Percentiles rank a stretch among this genome's conserved stretches.
Conservation (phyloP, 2,888 invertebrate genomes). For the Phlogophora meticulosa region DNA sequence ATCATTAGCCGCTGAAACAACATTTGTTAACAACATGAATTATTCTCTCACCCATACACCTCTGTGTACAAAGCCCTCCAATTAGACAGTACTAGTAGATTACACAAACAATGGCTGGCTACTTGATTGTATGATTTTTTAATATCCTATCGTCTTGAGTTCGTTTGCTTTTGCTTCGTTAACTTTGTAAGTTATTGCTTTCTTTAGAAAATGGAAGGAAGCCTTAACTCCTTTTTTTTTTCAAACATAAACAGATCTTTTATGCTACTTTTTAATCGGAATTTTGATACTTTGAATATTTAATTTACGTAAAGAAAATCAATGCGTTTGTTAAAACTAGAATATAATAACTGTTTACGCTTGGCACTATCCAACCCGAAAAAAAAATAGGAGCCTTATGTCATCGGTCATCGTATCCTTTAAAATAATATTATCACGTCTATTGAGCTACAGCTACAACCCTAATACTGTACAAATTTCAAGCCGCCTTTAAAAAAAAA, state of each 20-base stretch:
- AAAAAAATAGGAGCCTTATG: too few species aligned
- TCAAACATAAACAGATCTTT: too few species aligned
- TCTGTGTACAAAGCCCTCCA: slow-evolving; percentile 49
- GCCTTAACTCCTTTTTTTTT: background rate
- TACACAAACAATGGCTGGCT: slow-evolving; percentile 46
- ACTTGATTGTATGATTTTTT: slow-evolving; percentile 55
- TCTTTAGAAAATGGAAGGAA: slow-evolving; percentile 8
- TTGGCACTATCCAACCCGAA: too few species aligned
- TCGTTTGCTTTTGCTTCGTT: slow-evolving; percentile 38
- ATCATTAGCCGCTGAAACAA: slow-evolving; percentile 52
- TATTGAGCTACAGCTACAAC: too few species aligned
- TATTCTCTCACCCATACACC: slow-evolving; percentile 56
- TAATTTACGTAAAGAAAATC: too few species aligned
- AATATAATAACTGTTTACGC: too few species aligned
- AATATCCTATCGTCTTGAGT: slow-evolving; percentile 52
- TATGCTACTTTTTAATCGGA: background rate
- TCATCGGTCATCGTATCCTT: too few species aligned
- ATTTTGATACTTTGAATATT: too few species aligned
- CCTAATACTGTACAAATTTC: background rate
- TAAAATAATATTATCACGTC: too few species aligned
- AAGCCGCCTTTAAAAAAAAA: slow-evolving; percentile 12
- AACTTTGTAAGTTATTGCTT: slow-evolving; percentile 50
- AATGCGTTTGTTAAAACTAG: too few species aligned
- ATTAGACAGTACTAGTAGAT: slow-evolving; percentile 57
- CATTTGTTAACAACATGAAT: slow-evolving; percentile 64